Base-by-base conservation (phyloP, 2,888 invertebrate genomes). In the Cylindroiulus punctatus region DNA sequence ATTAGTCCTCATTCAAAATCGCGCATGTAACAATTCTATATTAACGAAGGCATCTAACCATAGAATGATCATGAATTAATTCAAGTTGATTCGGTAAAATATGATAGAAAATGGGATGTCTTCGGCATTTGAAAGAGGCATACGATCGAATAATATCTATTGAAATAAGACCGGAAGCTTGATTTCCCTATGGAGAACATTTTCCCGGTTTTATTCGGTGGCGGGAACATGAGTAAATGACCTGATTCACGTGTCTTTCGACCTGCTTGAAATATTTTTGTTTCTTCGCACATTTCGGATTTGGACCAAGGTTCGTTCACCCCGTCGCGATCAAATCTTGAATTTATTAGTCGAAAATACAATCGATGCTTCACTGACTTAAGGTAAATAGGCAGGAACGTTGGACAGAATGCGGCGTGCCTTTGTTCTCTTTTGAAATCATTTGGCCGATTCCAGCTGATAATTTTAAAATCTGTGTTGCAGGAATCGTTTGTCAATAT, bases 241-340 rank as follows among this genome's bases (percentile, higher is more conserved):
- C 83, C 40, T 40, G 19, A 83, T 44, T 83, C 44, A 44, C 83
- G 83, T 83, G 83, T 40, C 32, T 44, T n/a, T 40, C 40, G 83
- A 3, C 4, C 26, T 7, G 4, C 76, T 76, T 22, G 22, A 26
- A 26, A 26, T 17, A 10, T 26, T 76, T 7, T 44, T 44, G 44
- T 44, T 12, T 44, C 14, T 44, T 3, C 8, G 4, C 44, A 44
- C 44, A 44, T 8, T 44, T 44, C 44, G 10, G 44, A 44, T 44
- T 44, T 3, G 44, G 1, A 12, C 19, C 12, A 8, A 12, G 12
- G 14, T 14, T 44, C 12, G 12, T 52, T 52, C 1, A 19, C 52
- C 12, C 19, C n/a, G n/a, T 10, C 52, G 19, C 52, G 3, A 7
- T 19, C 17, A 17, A 5, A 17, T 19, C 52, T 52, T 52, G 3